Evolutionary conservation across 2,797 vertebrate genomes (phyloP).

Genomic region (Anisognathus igniventris): DNA sequence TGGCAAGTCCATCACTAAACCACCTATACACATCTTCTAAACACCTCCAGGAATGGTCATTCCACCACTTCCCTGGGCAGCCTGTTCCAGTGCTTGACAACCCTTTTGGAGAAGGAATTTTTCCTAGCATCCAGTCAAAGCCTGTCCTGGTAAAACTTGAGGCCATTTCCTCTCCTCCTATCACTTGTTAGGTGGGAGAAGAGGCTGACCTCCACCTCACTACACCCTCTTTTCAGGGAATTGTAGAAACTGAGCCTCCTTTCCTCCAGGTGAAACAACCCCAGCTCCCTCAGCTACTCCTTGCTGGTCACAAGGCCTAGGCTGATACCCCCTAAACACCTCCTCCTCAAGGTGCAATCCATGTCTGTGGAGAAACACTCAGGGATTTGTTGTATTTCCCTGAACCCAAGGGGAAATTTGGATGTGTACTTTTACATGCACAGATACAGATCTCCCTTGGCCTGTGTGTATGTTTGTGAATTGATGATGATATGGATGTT

Average conservation of each 20-base stretch:
- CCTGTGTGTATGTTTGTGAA: background rate
- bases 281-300: background rate
- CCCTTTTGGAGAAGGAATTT: background rate
- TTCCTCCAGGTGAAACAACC: background rate
- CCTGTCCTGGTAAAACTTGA: background rate
- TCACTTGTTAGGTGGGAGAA: background rate
- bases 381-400: background rate
- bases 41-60: background rate
- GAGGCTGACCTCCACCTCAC: too few relatives aligned
- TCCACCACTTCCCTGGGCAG: background rate
- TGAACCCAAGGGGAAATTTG: background rate
- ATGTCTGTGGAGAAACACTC: background rate
- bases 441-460: background rate
- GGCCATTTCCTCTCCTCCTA: background rate
- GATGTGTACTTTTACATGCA: background rate
- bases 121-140: background rate
- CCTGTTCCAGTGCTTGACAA: background rate
- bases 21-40: background rate
- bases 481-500: background rate
- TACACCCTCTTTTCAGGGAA: background rate
- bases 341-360: background rate
- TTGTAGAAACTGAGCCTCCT: background rate
- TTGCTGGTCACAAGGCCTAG: accelerated
- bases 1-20: background rate
- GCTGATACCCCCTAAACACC: accelerated